These are phyloP conservation scores for Nemurella pictetii DNA, from an alignment of 2,888 invertebrate species.

Conservation along the genomic window DNA sequence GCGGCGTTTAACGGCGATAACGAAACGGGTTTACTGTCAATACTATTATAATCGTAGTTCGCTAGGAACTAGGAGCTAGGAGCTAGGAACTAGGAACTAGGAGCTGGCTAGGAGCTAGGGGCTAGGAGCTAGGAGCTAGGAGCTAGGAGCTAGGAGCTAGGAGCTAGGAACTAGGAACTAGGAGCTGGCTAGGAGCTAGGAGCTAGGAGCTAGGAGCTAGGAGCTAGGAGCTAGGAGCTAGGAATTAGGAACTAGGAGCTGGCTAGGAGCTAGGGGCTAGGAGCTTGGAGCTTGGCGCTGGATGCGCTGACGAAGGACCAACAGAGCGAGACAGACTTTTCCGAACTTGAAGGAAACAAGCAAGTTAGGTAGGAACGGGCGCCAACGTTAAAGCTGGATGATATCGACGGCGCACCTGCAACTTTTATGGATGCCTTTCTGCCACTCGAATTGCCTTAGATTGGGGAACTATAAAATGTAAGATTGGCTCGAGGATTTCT, in stretches of 20 bases:
- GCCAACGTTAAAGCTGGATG: not conserved
- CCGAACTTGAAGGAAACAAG: not conserved
- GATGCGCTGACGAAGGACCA: not conserved
- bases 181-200: too few relatives aligned
- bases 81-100: too few relatives aligned
- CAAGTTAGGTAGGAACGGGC: not conserved
- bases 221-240: too few relatives aligned
- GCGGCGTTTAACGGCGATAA: not conserved
- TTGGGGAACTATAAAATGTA: conserved; percentile 18
- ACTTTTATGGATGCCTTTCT: conserved; percentile 14
- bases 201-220: too few relatives aligned
- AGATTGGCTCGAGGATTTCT: conserved; percentile 7
- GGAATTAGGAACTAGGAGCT: too few relatives aligned
- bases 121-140: too few relatives aligned
- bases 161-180: too few relatives aligned
- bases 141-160: too few relatives aligned
- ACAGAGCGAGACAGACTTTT: not conserved
- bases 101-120: too few relatives aligned
- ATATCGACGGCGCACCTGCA: conserved; percentile 5
- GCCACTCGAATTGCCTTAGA: not conserved
- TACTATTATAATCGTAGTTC: not conserved
- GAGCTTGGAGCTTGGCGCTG: too few relatives aligned
- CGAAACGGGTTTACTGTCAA: not conserved
- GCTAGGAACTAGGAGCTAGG: too few relatives aligned
- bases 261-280: too few relatives aligned